Percentiles rank a stretch among this genome's conserved stretches.
phyloP scores from a whole-genome alignment of 1,140 invertebrate genomes.

The Arion vulgaris region DNA sequence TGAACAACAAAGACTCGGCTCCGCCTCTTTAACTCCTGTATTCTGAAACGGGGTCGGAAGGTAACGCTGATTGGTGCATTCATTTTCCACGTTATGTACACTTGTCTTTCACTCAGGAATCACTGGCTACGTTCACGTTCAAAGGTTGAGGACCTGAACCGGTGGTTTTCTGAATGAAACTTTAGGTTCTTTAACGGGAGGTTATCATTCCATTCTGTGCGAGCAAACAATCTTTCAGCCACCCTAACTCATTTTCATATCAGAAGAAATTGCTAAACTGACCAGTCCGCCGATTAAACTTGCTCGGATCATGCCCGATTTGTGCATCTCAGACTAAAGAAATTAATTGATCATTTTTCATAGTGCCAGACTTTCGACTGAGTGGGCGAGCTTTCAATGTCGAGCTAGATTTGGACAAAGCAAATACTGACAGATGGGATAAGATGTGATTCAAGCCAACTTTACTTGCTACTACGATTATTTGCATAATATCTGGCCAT shows the following conservation, averaged over 20 bases:
- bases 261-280: background rate
- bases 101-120: background rate
- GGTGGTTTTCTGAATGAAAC: background rate
- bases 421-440: conserved; percentile 29
- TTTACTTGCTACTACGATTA: conserved; percentile 31
- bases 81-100: background rate
- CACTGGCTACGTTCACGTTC: background rate
- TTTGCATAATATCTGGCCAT: conserved; percentile 29
- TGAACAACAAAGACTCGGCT: background rate
- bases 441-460: background rate
- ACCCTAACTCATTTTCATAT: background rate
- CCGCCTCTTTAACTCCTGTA: background rate
- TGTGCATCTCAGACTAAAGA: background rate
- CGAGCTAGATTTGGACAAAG: background rate
- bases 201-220: background rate
- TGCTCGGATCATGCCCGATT: background rate
- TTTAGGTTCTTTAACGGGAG: background rate
- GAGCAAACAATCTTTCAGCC: background rate
- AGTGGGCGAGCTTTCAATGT: background rate
- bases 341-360: conserved; percentile 26
- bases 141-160: background rate
- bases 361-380: background rate
- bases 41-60: background rate
- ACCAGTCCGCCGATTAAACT: background rate
- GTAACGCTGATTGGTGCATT: background rate